Evolutionary conservation across 2,113 vertebrate genomes (phyloP).

Genomic region (Salvelinus namaycush): DNA sequence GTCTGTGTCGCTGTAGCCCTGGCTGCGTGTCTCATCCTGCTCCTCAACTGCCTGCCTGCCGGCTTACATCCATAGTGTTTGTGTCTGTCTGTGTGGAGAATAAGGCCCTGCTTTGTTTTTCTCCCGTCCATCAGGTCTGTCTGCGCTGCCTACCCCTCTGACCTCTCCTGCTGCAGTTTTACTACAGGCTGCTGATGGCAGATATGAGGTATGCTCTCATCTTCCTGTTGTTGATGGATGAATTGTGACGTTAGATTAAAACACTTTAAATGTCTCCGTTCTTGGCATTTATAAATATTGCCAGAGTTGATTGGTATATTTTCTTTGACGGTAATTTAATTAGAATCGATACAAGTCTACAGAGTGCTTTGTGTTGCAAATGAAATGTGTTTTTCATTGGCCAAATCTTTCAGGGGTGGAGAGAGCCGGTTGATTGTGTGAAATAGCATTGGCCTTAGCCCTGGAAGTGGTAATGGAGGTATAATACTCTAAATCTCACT

Average conservation of each 20-base stretch:
- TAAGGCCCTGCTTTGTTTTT: not conserved
- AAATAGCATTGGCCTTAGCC: not conserved
- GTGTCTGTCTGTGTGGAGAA: not conserved
- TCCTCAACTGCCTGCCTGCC: constrained; percentile 1
- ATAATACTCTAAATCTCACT: not conserved
- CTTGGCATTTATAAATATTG: too few relatives aligned
- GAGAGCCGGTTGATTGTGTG: not conserved
- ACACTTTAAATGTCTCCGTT: not conserved
- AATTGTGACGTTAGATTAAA: not conserved
- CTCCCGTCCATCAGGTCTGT: constrained; percentile 59
- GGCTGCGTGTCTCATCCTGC: not conserved
- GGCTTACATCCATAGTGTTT: not conserved
- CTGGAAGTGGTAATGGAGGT: not conserved
- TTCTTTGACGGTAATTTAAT: too few relatives aligned
- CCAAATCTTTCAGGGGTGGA: not conserved
- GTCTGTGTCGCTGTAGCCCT: not conserved
- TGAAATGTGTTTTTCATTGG: not conserved
- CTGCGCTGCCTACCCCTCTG: constrained; percentile 65
- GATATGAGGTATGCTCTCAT: constrained; percentile 54
- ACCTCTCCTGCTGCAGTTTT: constrained; percentile 48
- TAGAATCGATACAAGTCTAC: not conserved
- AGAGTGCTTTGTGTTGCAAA: not conserved
- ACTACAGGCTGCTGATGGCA: constrained; percentile 41
- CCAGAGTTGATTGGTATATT: too few relatives aligned
- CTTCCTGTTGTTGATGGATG: not conserved